A percentile compares a stretch with the other conserved stretches of the same genome.
Conservation (phyloP, 2,797 vertebrate genomes). For the Sebastes cheni region DNA sequence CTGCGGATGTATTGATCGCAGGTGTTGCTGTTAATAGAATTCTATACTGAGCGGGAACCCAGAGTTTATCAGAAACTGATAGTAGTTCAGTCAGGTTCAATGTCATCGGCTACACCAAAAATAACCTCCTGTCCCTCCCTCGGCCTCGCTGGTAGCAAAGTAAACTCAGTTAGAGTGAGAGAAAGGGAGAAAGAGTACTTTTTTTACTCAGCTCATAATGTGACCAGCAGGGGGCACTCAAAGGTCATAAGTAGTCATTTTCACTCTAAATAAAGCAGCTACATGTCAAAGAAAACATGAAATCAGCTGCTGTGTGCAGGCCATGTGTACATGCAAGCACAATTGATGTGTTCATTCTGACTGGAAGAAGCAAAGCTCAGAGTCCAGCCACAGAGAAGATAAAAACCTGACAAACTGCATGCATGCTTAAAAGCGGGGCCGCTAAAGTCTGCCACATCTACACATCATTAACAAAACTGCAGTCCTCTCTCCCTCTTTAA, state of each 20-base stretch:
- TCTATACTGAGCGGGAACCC: slow-evolving; percentile 58
- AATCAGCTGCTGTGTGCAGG: background rate
- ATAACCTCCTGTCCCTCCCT: slow-evolving; percentile 42
- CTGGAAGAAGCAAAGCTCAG: slow-evolving; percentile 47
- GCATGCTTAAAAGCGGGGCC: background rate
- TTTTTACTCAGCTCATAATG: background rate
- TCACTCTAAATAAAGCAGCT: background rate
- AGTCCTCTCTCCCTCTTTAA: background rate
- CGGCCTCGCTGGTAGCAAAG: background rate
- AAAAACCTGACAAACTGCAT: slow-evolving; percentile 17
- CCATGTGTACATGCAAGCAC: background rate
- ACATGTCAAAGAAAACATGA: background rate
- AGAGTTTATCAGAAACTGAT: slow-evolving; percentile 67
- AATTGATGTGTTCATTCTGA: slow-evolving; percentile 24
- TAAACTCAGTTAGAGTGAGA: slow-evolving; percentile 14
- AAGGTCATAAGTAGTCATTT: background rate
- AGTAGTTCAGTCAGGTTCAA: slow-evolving; percentile 58
- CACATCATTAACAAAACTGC: background rate
- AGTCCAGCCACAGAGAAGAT: slow-evolving; percentile 42
- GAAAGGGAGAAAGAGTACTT: background rate
- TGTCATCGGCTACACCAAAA: slow-evolving; percentile 52
- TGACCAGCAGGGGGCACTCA: slow-evolving; percentile 55
- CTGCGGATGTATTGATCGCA: slow-evolving; percentile 43
- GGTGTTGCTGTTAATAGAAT: slow-evolving; percentile 44
- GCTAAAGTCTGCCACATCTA: background rate